Evolutionary conservation across 2,888 invertebrate genomes (phyloP).

Genomic region (Theretra japonica): DNA sequence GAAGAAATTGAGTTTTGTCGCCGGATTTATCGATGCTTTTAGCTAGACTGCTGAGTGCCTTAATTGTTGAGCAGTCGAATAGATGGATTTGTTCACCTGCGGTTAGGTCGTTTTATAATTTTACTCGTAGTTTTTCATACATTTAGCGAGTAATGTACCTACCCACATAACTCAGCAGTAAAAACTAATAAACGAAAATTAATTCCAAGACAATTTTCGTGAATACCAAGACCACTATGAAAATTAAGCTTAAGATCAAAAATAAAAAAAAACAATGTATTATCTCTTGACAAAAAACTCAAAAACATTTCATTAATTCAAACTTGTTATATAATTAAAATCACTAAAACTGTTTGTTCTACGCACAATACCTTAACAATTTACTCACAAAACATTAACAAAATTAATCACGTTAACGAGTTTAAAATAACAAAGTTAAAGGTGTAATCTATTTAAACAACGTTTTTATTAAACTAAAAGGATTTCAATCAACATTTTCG

Average conservation of each 20-base stretch:
- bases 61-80: background rate
- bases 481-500: constrained; percentile 2
- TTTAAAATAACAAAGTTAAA: background rate
- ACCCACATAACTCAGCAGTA: no score
- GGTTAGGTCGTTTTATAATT: background rate
- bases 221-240: no score
- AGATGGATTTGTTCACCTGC: background rate
- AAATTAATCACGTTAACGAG: constrained; percentile 10
- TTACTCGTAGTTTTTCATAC: no score
- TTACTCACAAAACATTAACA: background rate
- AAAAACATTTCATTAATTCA: no score
- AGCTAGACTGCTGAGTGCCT: background rate
- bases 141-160: no score
- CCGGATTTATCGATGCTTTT: constrained; percentile 23
- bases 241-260: no score
- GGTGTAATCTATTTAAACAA: background rate
- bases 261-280: no score
- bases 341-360: no score
- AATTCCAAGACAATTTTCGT: no score
- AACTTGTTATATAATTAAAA: no score
- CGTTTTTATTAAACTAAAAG: constrained; percentile 2
- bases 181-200: no score
- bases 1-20: constrained; percentile 7
- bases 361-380: background rate
- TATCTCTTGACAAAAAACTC: no score